Base-by-base conservation (phyloP, 2,113 vertebrate genomes). In the Ptilorrhoa leucosticta region DNA sequence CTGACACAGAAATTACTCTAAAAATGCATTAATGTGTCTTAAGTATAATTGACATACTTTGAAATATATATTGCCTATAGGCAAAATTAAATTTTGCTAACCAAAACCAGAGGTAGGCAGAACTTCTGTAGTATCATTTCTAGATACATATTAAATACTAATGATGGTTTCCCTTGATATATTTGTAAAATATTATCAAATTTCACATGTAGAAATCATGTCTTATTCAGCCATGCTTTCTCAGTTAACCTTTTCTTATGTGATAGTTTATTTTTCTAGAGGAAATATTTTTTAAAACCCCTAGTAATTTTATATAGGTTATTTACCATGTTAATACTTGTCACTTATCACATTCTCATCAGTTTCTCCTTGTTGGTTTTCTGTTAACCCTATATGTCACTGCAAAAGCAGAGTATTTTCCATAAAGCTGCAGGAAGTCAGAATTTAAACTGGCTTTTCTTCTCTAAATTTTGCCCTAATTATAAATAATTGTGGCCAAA, bases 371-470 rank as follows among this genome's bases (percentile, higher is more conserved):
- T 48, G 35, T 31, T 94, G 86, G 84, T 96, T 91, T 79, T 92
- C 93, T 87, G 83, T 97, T 97, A 97, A 96, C 87, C 53, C 93
- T 93, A 20, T 5, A 56, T 47, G 89, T 93, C 71, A 57, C 63
- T 35, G 83, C 54, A 95, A 94, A 95, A 95, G 65, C 63, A 87
- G 90, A 94, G n/a, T 70, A 83, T 97, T 97, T 97, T 93, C 84
- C 42, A 57, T 48, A 58, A 83, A 87, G 80, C 83, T 96, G 50
- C 91, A 69, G 79, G 79, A 95, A 97, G 83, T 77, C 95, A 87
- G 79, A 96, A 94, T 98, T 96, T 96, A 97, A 95, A 97, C 58
- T 93, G 66, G 39, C 53, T 97, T 97, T 96, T 91, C 63, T 93
- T 89, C 84, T 77, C 81, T 77, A 91, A 96, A 94, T 96, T 93